Conservation (phyloP, 2,888 invertebrate species). For the Lasius platythorax region DNA sequence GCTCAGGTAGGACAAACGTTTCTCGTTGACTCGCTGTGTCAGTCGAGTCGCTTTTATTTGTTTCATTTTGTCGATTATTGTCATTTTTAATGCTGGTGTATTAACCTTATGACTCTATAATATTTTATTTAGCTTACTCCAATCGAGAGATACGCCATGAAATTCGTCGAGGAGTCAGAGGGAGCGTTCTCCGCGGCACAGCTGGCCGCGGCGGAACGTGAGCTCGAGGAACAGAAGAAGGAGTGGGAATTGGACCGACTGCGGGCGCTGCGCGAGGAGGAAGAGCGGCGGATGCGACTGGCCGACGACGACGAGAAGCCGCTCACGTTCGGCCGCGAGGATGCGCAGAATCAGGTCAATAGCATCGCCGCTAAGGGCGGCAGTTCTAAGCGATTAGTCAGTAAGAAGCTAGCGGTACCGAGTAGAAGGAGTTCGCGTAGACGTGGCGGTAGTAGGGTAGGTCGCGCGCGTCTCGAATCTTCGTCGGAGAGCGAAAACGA, state of each 20-base stretch:
- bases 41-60: background rate
- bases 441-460: slow-evolving; percentile 68
- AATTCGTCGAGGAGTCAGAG: slow-evolving; percentile 95
- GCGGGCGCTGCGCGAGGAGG: slow-evolving; percentile 90
- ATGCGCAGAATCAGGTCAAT: slow-evolving; percentile 95
- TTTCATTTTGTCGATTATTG: background rate
- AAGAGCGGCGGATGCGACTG: slow-evolving; percentile 88
- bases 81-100: background rate
- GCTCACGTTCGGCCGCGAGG: slow-evolving; percentile 92
- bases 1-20: slow-evolving; percentile 88
- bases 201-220: slow-evolving; percentile 94
- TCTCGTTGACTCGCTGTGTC: background rate
- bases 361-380: slow-evolving; percentile 81
- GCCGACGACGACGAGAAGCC: slow-evolving; percentile 89
- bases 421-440: slow-evolving; percentile 78
- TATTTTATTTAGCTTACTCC: slow-evolving; percentile 91
- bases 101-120: background rate
- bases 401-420: slow-evolving; percentile 73
- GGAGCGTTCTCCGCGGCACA: slow-evolving; percentile 93
- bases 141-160: slow-evolving; percentile 98
- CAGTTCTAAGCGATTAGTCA: slow-evolving; percentile 80
- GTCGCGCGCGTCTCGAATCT: slow-evolving; percentile 64
- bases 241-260: slow-evolving; percentile 95
- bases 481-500: slow-evolving; percentile 80
- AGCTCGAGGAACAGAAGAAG: slow-evolving; percentile 94